These are phyloP conservation scores for Malacoctenus gilli DNA, from an alignment of 2,797 vertebrate species.

Conservation along the genomic window DNA sequence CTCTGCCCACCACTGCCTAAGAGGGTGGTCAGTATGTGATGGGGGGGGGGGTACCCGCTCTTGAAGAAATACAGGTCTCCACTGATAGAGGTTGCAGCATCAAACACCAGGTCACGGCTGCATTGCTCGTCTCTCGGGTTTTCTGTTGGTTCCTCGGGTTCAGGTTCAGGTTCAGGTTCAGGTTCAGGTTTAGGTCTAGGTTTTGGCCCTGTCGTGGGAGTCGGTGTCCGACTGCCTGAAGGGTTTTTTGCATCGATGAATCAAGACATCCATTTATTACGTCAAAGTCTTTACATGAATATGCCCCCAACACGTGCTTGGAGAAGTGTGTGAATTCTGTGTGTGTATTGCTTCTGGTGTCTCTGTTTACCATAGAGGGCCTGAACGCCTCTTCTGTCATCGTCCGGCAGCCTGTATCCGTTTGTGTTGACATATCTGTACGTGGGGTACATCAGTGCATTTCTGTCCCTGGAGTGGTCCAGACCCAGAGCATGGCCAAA, in stretches of 20 bases:
- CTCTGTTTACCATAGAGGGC: constrained; percentile 83
- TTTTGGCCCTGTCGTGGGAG: constrained; percentile 45
- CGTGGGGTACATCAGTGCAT: constrained; percentile 91
- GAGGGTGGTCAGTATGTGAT: no score
- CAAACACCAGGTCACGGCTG: constrained; percentile 57
- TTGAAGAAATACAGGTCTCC: constrained; percentile 72
- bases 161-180: constrained; percentile 57
- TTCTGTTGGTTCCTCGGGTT: constrained; percentile 66
- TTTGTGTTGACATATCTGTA: constrained; percentile 84
- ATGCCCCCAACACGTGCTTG: no score
- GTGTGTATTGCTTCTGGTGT: neutral
- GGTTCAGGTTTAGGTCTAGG: constrained; percentile 52
- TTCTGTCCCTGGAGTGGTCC: constrained; percentile 85
- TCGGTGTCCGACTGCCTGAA: constrained; percentile 68
- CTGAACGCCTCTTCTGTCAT: constrained; percentile 88
- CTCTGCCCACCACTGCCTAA: no score
- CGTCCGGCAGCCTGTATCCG: constrained; percentile 82
- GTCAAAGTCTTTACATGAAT: no score
- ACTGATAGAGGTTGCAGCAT: constrained; percentile 61
- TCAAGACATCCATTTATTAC: no score
- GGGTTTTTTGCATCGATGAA: neutral
- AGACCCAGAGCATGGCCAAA: constrained; percentile 91
- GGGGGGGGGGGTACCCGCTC: constrained; percentile 56
- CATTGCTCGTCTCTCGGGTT: constrained; percentile 59
- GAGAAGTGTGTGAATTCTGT: neutral